Conservation (phyloP, 2,797 vertebrate genomes). For the Gobio occitaniae region DNA sequence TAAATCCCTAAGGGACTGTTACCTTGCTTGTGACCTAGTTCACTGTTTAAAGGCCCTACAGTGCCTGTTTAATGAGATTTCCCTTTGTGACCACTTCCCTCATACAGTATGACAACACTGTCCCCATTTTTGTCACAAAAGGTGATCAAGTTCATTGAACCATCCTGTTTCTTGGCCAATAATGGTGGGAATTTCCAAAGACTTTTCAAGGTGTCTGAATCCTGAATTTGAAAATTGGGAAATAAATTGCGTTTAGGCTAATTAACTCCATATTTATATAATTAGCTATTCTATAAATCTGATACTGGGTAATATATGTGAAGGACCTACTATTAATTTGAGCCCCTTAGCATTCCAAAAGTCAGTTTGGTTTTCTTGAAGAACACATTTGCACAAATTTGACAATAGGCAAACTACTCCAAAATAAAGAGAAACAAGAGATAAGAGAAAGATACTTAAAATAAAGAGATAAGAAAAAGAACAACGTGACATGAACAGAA, state of each 20-base stretch:
- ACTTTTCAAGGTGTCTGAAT: neutral
- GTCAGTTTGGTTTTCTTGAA: too few relatives aligned
- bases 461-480: too few relatives aligned
- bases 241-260: neutral
- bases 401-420: neutral
- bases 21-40: neutral
- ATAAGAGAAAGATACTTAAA: too few relatives aligned
- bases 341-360: neutral
- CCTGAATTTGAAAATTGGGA: neutral
- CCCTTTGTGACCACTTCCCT: neutral
- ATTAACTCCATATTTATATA: neutral
- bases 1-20: neutral
- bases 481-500: too few relatives aligned
- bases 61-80: neutral
- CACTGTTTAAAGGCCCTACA: neutral
- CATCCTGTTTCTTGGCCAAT: neutral
- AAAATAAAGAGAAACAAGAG: too few relatives aligned
- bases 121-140: neutral
- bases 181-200: neutral
- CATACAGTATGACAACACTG: neutral
- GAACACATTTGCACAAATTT: neutral
- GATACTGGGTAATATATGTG: neutral
- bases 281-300: neutral
- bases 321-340: too few relatives aligned
- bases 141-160: neutral